Evolutionary conservation across 2,888 invertebrate genomes (phyloP).

Genomic region (Tanypteryx hageni): DNA sequence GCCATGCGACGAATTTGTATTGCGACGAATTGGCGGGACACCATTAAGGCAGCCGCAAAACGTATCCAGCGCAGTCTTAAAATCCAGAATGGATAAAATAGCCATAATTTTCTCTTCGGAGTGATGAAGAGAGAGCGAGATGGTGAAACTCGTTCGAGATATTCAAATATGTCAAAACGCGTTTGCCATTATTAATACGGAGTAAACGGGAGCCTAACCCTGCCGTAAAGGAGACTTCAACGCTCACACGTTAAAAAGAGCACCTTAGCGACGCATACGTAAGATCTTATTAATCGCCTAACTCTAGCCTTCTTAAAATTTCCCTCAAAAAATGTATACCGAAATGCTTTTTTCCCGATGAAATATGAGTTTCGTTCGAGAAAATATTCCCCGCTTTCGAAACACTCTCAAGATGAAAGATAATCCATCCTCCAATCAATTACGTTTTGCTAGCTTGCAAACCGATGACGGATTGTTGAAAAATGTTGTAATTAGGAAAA

Average conservation of each 20-base stretch:
- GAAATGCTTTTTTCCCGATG: not conserved
- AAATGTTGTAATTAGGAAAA: constrained; percentile 3
- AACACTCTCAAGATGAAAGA: not conserved
- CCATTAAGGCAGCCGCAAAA: no score
- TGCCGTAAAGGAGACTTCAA: not conserved
- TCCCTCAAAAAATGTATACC: not conserved
- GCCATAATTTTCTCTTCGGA: no score
- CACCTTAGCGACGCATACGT: not conserved
- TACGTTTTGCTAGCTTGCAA: constrained; percentile 3
- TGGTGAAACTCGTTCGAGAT: no score
- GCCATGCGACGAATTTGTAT: no score
- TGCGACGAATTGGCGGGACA: no score
- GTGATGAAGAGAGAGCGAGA: no score
- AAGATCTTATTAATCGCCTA: not conserved
- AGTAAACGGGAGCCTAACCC: not conserved
- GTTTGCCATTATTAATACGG: not conserved
- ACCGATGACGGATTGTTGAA: constrained; percentile 16
- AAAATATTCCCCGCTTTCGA: not conserved
- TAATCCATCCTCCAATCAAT: constrained; percentile 16
- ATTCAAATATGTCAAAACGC: no score
- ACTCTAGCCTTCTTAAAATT: not conserved
- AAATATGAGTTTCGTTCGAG: not conserved
- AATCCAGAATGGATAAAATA: no score
- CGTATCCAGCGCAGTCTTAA: no score
- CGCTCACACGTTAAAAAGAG: not conserved